phyloP scores from a whole-genome alignment of 2,888 invertebrate species.

The Deroplatys truncata region DNA sequence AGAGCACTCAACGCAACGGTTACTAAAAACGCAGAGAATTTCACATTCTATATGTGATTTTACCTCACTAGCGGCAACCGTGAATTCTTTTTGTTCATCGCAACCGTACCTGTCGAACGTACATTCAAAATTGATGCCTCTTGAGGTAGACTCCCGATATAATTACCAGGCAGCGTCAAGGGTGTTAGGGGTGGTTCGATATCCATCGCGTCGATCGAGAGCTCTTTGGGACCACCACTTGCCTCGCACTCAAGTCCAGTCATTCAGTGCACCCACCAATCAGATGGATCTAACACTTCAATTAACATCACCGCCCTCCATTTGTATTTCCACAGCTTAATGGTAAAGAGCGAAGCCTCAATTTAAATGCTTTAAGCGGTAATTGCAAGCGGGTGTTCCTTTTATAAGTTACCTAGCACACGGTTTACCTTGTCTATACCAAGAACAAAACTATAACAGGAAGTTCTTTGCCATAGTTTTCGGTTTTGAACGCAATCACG shows the following conservation, averaged over 20 bases:
- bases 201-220: not conserved
- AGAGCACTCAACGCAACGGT: no score
- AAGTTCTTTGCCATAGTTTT: no score
- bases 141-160: not conserved
- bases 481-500: no score
- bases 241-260: not conserved
- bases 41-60: no score
- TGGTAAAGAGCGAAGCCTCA: not conserved
- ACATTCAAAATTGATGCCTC: not conserved
- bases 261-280: not conserved
- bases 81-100: no score
- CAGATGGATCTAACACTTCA: not conserved
- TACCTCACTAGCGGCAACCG: no score
- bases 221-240: not conserved
- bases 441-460: no score
- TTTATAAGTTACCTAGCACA: no score
- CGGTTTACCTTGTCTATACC: no score
- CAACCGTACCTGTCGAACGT: not conserved
- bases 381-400: no score
- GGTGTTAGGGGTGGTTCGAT: not conserved
- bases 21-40: no score
- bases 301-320: not conserved
- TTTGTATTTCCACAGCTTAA: not conserved
- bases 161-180: not conserved
- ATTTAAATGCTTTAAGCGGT: not conserved